Evolutionary conservation across 23 tunicate genomes (phyloP).

Genomic region (Aplidium turbinatum): DNA sequence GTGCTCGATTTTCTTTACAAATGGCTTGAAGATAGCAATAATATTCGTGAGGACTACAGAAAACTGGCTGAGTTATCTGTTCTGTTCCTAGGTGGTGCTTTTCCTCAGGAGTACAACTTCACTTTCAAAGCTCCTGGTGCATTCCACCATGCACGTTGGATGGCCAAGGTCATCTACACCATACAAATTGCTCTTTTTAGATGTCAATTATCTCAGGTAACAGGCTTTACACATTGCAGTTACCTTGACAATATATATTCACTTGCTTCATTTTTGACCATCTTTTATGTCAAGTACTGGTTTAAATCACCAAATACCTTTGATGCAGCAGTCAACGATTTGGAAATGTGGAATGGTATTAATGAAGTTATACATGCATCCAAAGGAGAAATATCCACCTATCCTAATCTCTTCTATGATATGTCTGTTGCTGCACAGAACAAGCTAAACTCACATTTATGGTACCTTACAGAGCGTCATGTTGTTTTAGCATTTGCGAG

Average conservation of each 20-base stretch:
- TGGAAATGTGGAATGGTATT: background rate
- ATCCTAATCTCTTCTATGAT: background rate
- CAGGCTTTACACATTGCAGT: background rate
- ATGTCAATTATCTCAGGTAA: conserved; percentile 1
- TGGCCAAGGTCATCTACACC: conserved; percentile 21
- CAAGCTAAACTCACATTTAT: conserved; percentile 1
- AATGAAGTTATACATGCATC: background rate
- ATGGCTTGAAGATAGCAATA: too few species aligned
- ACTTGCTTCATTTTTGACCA: conserved; percentile 16
- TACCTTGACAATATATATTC: background rate
- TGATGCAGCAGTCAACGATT: conserved; percentile 15
- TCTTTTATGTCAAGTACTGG: conserved; percentile 19
- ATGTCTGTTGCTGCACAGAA: conserved; percentile 8
- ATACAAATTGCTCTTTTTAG: conserved; percentile 25
- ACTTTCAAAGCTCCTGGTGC: too few species aligned
- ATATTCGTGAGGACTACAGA: too few species aligned
- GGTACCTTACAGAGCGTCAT: too few species aligned
- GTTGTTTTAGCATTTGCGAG: too few species aligned
- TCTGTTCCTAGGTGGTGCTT: too few species aligned
- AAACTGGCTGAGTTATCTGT: too few species aligned
- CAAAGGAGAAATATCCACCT: background rate
- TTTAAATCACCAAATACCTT: background rate
- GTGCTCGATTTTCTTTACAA: too few species aligned
- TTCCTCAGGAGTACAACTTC: too few species aligned
- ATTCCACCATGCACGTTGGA: conserved; percentile 27